Evolutionary conservation across 2,797 vertebrate species (phyloP), one percentile per base, ranked within the genome.

Genomic region (Poecile montanus): DNA sequence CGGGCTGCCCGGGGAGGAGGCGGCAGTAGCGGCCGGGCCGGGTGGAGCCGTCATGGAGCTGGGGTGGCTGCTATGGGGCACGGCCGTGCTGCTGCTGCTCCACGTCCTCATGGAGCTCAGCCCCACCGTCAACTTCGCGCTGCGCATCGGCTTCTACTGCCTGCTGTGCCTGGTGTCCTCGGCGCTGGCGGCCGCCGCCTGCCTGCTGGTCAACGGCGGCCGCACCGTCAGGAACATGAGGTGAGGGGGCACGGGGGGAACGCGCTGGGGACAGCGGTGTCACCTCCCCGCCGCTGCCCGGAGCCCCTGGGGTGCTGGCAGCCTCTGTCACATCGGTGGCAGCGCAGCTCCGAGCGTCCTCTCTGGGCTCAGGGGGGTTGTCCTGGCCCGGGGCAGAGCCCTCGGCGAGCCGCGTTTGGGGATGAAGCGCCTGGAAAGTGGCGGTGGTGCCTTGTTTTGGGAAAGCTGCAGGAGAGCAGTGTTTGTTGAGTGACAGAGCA

Each of bases 151-250:
- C 76, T 98, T 98, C 73, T 99, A 99, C 96, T 99, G 98, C 96
- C 84, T 97, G 45, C 97, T 98, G 11, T 99, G 98, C 97, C 89
- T 99, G 96, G 89, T 97, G 88, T 4, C 54, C 15, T 94, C 99
- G 89, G 97, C 94, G n/a, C 32, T 98, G 72, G 98, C 98, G 11
- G 98, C 97, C 19, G 98, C 96, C 6, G 62, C 98, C 84, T 99
- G 98, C 71, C 85, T 99, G 30, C 97, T 99, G 93, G 98, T 98
- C 91, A 98, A 99, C 98, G 98, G 99, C 36, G 99, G 99, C 88
- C 98, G 99, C 83, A 99, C 98, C 74, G 96, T 99, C 50, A 98
- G 98, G 81, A 99, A 99, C 97, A 99, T 99, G 99, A 98, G 98
- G 99, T 98, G 97, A 98, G 98, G 5, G 26, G 70, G 7, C 25